These are phyloP conservation scores for Drosophila sucinea DNA, from an alignment of 1,140 invertebrate genomes.

Conservation along the genomic window DNA sequence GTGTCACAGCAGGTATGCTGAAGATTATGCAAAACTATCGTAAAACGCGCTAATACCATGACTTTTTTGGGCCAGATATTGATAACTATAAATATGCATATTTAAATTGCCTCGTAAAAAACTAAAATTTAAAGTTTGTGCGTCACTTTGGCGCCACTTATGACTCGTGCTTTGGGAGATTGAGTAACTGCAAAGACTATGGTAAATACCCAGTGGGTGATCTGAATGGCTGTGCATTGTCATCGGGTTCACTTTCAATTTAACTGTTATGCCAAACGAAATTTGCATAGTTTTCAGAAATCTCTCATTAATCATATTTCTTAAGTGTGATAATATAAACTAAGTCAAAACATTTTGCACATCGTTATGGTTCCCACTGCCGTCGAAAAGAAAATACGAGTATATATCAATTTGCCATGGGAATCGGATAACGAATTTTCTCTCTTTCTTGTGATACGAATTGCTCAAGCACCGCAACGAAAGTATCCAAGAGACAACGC, in stretches of 20 bases:
- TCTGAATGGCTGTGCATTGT: slow-evolving; percentile 42
- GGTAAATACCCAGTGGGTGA: slow-evolving; percentile 45
- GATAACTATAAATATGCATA: slow-evolving; percentile 28
- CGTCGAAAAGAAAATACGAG: not conserved
- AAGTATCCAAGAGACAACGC: slow-evolving; percentile 24
- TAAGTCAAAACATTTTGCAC: slow-evolving; percentile 31
- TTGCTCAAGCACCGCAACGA: slow-evolving; percentile 42
- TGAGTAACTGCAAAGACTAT: slow-evolving; percentile 28
- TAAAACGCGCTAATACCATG: slow-evolving; percentile 34
- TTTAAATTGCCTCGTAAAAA: slow-evolving; percentile 42
- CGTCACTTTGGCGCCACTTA: slow-evolving; percentile 68
- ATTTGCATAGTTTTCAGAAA: slow-evolving; percentile 20
- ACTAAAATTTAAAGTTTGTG: slow-evolving; percentile 14
- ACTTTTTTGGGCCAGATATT: slow-evolving; percentile 22
- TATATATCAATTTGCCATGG: slow-evolving; percentile 45
- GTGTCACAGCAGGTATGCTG: slow-evolving; percentile 46
- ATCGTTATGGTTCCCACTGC: slow-evolving; percentile 46
- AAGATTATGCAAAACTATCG: slow-evolving; percentile 68
- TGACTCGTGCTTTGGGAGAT: slow-evolving; percentile 59
- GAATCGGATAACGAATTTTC: slow-evolving; percentile 25
- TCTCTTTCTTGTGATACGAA: slow-evolving; percentile 11
- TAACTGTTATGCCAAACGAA: slow-evolving; percentile 22
- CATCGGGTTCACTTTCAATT: slow-evolving; percentile 50
- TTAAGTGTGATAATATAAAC: slow-evolving; percentile 38
- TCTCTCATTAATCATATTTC: slow-evolving; percentile 40